A percentile compares a stretch with the other conserved stretches of the same genome.
Evolutionary conservation across 2,888 invertebrate species (phyloP).

Genomic region (Baccha elongata): DNA sequence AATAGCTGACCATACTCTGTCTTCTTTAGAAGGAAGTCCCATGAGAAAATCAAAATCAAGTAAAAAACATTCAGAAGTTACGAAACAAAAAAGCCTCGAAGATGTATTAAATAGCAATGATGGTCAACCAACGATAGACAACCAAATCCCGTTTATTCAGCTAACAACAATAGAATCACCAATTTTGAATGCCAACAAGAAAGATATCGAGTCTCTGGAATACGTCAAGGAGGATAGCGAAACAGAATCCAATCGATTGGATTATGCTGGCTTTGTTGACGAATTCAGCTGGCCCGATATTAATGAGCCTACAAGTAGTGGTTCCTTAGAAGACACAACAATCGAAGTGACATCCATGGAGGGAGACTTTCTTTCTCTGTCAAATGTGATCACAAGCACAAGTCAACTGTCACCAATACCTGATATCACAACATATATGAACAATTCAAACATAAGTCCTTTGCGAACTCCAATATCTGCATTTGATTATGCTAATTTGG

Average conservation of each 20-base stretch:
- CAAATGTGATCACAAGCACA: slow-evolving; percentile 76
- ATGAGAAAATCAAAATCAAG: slow-evolving; percentile 77
- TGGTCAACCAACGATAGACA: slow-evolving; percentile 77
- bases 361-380: slow-evolving; percentile 41
- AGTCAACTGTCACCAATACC: slow-evolving; percentile 78
- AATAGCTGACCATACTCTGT: slow-evolving; percentile 72
- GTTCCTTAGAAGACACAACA: slow-evolving; percentile 42
- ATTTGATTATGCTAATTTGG: slow-evolving; percentile 76
- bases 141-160: slow-evolving; percentile 79
- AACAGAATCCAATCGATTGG: slow-evolving; percentile 78
- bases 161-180: slow-evolving; percentile 78
- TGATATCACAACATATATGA: slow-evolving; percentile 76
- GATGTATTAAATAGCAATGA: slow-evolving; percentile 76
- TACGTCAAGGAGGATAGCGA: slow-evolving; percentile 77
- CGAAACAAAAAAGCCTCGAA: slow-evolving; percentile 63
- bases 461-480: slow-evolving; percentile 76
- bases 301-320: slow-evolving; percentile 70
- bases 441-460: slow-evolving; percentile 76
- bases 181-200: slow-evolving; percentile 76
- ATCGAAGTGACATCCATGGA: slow-evolving; percentile 34
- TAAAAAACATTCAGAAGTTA: slow-evolving; percentile 76
- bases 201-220: slow-evolving; percentile 40
- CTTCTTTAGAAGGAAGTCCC: slow-evolving; percentile 79
- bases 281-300: slow-evolving; percentile 75
- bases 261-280: slow-evolving; percentile 70